Evolutionary conservation across 2,113 vertebrate species (phyloP).

Genomic region (Raja brachyura): DNA sequence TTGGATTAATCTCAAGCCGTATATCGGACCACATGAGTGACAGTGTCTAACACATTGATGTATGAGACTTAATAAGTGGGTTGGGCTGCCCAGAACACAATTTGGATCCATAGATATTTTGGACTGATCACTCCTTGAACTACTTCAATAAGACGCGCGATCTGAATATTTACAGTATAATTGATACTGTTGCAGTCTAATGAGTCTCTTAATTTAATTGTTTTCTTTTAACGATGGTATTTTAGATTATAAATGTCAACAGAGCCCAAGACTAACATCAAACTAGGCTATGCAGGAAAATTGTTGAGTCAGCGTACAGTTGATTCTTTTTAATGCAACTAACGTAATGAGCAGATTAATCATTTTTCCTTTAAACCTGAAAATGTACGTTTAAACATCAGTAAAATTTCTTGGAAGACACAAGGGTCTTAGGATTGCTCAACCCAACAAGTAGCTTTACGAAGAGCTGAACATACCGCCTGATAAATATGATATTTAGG

Average conservation of each 20-base stretch:
- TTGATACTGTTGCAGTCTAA: not conserved
- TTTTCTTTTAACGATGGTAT: not conserved
- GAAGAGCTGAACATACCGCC: not conserved
- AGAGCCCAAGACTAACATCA: not conserved
- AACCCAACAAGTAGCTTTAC: not conserved
- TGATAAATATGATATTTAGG: not conserved
- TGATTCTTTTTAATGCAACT: not conserved
- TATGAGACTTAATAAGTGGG: constrained; percentile 9
- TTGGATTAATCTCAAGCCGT: constrained; percentile 25
- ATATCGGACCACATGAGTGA: not conserved
- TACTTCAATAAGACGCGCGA: not conserved
- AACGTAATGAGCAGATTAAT: not conserved
- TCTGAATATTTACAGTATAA: constrained; percentile 29
- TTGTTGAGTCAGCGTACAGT: not conserved
- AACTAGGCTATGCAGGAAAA: not conserved
- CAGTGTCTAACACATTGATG: not conserved
- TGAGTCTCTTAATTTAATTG: not conserved
- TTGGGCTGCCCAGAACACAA: not conserved
- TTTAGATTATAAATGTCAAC: not conserved
- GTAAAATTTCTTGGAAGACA: not conserved
- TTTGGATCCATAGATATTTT: not conserved
- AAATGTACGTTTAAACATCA: not conserved
- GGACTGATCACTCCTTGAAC: not conserved
- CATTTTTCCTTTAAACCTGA: not conserved
- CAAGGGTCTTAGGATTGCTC: not conserved